These are phyloP conservation scores for Syrrhaptes paradoxus DNA, from an alignment of 2,113 vertebrate genomes.

Conservation along the genomic window DNA sequence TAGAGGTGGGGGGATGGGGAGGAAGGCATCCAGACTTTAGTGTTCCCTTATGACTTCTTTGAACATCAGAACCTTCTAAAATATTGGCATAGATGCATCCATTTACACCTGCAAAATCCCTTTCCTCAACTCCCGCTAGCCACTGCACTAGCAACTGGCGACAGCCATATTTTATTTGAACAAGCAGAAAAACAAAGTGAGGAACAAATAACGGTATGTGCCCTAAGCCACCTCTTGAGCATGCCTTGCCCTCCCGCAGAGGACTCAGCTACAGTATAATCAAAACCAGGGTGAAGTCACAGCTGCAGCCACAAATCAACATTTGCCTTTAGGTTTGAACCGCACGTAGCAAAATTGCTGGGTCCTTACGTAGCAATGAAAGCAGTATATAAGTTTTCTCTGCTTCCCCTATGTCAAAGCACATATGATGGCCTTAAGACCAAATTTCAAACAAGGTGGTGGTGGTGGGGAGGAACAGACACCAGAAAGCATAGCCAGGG, in stretches of 20 bases:
- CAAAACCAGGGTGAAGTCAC: background rate
- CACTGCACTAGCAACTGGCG: background rate
- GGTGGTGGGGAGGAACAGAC: background rate
- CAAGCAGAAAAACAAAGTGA: background rate
- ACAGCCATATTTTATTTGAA: background rate
- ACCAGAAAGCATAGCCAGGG: background rate
- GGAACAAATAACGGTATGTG: background rate
- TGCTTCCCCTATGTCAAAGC: background rate
- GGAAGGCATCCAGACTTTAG: background rate
- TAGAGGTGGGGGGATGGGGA: background rate
- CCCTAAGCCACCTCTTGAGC: background rate
- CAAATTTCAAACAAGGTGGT: background rate
- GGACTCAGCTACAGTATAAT: background rate
- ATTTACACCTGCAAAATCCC: background rate
- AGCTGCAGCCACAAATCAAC: background rate
- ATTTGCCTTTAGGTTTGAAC: background rate
- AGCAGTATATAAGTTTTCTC: background rate
- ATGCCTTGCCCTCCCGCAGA: background rate
- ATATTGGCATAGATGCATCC: background rate
- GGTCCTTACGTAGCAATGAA: background rate
- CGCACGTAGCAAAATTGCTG: background rate
- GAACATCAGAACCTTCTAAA: background rate
- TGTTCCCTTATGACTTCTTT: background rate
- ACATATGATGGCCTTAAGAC: background rate
- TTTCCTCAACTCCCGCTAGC: background rate